A percentile compares a stretch with the other conserved stretches of the same genome.
phyloP scores from a whole-genome alignment of 2,113 vertebrate species.

The Myrmecophaga tridactyla region DNA sequence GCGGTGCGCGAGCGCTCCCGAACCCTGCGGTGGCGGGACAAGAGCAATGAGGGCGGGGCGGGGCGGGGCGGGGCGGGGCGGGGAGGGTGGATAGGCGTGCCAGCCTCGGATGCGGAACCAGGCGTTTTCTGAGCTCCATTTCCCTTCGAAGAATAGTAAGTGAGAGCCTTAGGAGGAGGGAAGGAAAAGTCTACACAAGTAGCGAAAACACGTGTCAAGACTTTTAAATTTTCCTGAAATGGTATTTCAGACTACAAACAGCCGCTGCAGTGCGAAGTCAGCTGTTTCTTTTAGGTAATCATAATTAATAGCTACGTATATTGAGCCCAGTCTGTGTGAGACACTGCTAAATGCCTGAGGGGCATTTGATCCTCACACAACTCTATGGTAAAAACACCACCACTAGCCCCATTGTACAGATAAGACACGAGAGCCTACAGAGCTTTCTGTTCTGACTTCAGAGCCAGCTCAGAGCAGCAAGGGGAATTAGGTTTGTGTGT shows the following conservation, averaged over 20 bases:
- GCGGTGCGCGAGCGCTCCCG: neutral
- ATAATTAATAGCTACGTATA: neutral
- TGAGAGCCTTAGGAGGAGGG: neutral
- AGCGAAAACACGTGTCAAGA: neutral
- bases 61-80: no score
- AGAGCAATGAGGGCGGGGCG: neutral
- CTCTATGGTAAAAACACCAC: neutral
- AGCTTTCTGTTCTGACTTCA: slow-evolving; percentile 1
- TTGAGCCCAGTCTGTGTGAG: neutral
- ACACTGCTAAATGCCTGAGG: neutral
- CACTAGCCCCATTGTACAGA: neutral
- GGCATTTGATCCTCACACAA: neutral
- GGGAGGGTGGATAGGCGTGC: neutral
- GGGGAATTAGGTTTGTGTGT: neutral
- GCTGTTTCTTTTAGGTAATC: neutral
- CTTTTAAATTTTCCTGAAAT: neutral
- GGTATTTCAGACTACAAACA: neutral
- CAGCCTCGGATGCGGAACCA: neutral
- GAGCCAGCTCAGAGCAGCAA: neutral
- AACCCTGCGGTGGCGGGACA: neutral
- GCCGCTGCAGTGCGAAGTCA: neutral
- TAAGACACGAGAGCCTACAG: neutral
- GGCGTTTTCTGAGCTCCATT: neutral
- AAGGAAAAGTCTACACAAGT: neutral
- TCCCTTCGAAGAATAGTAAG: neutral